These are phyloP conservation scores for Brenthis daphne DNA, from an alignment of 2,888 invertebrate species.

Conservation along the genomic window DNA sequence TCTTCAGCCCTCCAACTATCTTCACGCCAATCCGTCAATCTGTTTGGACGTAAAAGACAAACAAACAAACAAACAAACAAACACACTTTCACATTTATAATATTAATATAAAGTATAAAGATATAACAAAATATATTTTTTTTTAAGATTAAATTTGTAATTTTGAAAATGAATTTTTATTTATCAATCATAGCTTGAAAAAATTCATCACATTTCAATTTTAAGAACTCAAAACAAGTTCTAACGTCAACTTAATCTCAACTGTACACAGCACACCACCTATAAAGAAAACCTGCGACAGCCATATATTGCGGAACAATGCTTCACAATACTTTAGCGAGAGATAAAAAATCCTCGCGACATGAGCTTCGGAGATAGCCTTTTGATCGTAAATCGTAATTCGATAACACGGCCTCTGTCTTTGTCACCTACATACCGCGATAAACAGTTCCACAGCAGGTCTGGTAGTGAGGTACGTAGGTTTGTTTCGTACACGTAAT, in stretches of 20 bases:
- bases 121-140: too few relatives aligned
- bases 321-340: conserved; percentile 51
- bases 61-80: too few relatives aligned
- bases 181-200: too few relatives aligned
- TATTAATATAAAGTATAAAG: too few relatives aligned
- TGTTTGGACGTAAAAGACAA: too few relatives aligned
- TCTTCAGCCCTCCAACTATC: too few relatives aligned
- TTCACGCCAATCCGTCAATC: too few relatives aligned
- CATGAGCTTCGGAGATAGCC: conserved; percentile 70
- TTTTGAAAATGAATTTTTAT: too few relatives aligned
- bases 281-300: conserved; percentile 28
- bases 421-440: conserved; percentile 37
- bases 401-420: conserved; percentile 62
- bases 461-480: conserved; percentile 55
- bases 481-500: background rate
- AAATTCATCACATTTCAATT: too few relatives aligned
- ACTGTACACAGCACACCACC: conserved; percentile 2
- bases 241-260: background rate
- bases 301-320: conserved; percentile 38
- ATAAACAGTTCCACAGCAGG: conserved; percentile 25
- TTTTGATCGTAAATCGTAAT: conserved; percentile 71
- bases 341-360: conserved; percentile 58
- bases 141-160: too few relatives aligned
- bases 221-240: too few relatives aligned
- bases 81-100: too few relatives aligned